Evolutionary conservation across 2,888 invertebrate genomes (phyloP).

Genomic region (Acleris laterana): DNA sequence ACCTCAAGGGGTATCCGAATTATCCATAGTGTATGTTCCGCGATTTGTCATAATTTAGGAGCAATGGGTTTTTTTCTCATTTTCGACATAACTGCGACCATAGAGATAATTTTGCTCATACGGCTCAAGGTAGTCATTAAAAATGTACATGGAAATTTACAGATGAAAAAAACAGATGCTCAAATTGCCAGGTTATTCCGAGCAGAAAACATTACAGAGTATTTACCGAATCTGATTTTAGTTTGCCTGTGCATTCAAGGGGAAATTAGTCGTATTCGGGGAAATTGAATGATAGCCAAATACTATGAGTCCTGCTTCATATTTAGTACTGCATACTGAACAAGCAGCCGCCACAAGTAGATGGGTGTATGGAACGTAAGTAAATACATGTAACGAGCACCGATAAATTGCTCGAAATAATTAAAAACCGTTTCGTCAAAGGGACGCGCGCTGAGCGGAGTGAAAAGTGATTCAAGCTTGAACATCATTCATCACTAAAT

Average conservation of each 20-base stretch:
- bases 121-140: too few relatives aligned
- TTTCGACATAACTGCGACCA: too few relatives aligned
- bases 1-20: too few relatives aligned
- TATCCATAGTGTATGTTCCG: too few relatives aligned
- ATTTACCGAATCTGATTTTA: background rate
- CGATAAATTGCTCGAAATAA: conserved; percentile 19
- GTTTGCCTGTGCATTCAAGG: background rate
- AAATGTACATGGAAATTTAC: too few relatives aligned
- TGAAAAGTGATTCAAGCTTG: conserved; percentile 7
- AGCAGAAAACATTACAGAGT: too few relatives aligned
- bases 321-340: background rate
- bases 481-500: background rate
- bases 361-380: background rate
- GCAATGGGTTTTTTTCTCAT: too few relatives aligned
- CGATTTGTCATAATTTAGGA: too few relatives aligned
- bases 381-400: conserved; percentile 5
- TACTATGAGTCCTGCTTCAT: background rate
- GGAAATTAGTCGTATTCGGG: background rate
- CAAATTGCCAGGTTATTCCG: too few relatives aligned
- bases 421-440: conserved; percentile 8
- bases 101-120: too few relatives aligned
- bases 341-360: conserved; percentile 1
- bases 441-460: background rate
- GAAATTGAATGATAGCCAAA: background rate
- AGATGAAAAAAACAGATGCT: too few relatives aligned